Conservation (phyloP, 2,797 vertebrate genomes). For the Neosilurus hyrtlii region DNA sequence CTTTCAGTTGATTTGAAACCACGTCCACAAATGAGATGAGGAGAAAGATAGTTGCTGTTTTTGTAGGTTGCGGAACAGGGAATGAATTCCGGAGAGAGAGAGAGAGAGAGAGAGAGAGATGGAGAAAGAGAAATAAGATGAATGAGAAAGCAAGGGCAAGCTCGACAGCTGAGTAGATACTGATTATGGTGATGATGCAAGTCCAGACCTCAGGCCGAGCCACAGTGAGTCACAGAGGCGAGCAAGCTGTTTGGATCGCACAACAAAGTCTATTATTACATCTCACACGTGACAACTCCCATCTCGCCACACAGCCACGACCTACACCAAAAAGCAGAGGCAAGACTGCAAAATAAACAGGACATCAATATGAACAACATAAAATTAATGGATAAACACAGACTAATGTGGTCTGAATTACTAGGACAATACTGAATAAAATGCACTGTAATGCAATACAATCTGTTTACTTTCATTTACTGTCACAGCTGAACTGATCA, state of each 20-base stretch:
- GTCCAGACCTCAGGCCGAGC: slow-evolving; percentile 53
- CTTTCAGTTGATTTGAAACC: slow-evolving; percentile 16
- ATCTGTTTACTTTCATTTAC: slow-evolving; percentile 36
- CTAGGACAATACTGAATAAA: slow-evolving; percentile 20
- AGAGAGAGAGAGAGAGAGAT: slow-evolving; percentile 3
- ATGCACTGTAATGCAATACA: slow-evolving; percentile 28
- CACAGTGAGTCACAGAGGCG: slow-evolving; percentile 50
- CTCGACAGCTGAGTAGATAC: slow-evolving; percentile 41
- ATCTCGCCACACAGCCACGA: slow-evolving; percentile 44
- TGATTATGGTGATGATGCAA: slow-evolving; percentile 49
- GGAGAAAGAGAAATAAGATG: neutral
- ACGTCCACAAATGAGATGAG: slow-evolving; percentile 26
- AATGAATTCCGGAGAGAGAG: slow-evolving; percentile 16
- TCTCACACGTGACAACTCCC: slow-evolving; percentile 54
- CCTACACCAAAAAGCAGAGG: slow-evolving; percentile 49
- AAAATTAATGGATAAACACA: slow-evolving; percentile 39
- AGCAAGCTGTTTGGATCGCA: slow-evolving; percentile 51
- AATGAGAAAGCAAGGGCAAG: slow-evolving; percentile 23
- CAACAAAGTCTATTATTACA: slow-evolving; percentile 56
- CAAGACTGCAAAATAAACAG: slow-evolving; percentile 48
- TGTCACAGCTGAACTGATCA: slow-evolving; percentile 25
- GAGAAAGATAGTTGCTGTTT: slow-evolving; percentile 30
- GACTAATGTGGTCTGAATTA: slow-evolving; percentile 21
- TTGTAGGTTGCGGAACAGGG: slow-evolving; percentile 30
- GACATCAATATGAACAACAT: slow-evolving; percentile 32